Evolutionary conservation across 2,113 vertebrate species (phyloP), one percentile per base, ranked within the genome.

Genomic region (Syngnathus typhle): DNA sequence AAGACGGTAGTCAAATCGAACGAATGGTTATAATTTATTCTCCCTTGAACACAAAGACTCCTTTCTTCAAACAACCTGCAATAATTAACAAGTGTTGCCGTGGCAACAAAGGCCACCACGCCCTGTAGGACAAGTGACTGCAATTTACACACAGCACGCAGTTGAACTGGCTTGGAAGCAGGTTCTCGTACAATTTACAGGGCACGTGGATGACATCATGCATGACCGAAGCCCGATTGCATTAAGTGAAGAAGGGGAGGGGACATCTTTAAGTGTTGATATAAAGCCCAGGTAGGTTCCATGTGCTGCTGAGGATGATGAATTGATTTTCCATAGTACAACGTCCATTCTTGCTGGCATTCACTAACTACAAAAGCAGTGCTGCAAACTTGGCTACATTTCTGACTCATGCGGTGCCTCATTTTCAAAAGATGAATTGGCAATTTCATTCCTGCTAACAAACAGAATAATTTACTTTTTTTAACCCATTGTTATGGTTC

Each of bases 71-170:
- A 70, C 15, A 1, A 27, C 12, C 16, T 16, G 7, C 49, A 71
- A 73, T 77, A 39, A 73, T 70, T 64, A 66, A 69, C 52, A 18
- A 37, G 41, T 8, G 32, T 54, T 60, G 15, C 56, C 41, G 37
- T 39, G 60, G 63, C 1, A 4, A 66, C 38, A 2, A 60, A 66
- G 10, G 46, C 46, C 56, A 64, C 36, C 55, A 56, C 55, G 6
- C 55, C 55, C 13, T 32, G 54, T 51, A 23, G 7, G 18, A 51
- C 47, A n/a, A 51, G 47, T 7, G 47, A 51, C 18, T 9, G 55
- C 55, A 36, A 36, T 13, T 15, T 32, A 32, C 11, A 36, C 19
- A 21, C 7, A n/a, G 49, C n/a, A 52, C 10, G 8, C 49, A 52
- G 49, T 52, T 21, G 9, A 21, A 4, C 49, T 9, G 10, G 49